A percentile compares a stretch with the other conserved stretches of the same genome.
Evolutionary conservation across 2,113 vertebrate genomes (phyloP).

Genomic region (Sceloporus undulatus): DNA sequence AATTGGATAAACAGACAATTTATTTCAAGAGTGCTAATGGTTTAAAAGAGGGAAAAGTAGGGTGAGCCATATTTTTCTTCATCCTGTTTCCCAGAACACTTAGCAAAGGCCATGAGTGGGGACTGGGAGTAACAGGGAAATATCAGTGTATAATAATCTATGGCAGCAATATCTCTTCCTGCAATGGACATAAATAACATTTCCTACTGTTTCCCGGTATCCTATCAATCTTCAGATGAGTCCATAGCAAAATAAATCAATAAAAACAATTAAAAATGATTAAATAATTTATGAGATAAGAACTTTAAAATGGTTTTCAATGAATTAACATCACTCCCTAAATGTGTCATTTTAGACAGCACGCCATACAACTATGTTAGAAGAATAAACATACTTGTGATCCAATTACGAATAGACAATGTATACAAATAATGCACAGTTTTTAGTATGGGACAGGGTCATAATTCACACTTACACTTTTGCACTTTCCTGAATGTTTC

Average conservation of each 20-base stretch:
- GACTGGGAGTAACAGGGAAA: background rate
- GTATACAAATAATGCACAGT: background rate
- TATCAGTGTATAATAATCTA: background rate
- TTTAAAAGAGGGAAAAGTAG: background rate
- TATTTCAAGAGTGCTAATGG: constrained; percentile 3
- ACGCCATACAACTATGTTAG: background rate
- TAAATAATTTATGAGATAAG: background rate
- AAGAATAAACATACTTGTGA: background rate
- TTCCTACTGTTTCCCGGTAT: background rate
- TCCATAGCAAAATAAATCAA: background rate
- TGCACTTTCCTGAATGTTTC: background rate
- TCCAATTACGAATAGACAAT: background rate
- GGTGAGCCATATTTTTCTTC: background rate
- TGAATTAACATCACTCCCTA: background rate
- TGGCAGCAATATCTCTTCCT: too few species aligned
- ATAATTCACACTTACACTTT: too few species aligned
- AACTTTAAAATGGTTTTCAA: background rate
- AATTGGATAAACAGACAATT: background rate
- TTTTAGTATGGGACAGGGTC: background rate
- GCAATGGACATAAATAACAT: background rate
- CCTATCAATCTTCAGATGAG: background rate
- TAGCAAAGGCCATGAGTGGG: background rate
- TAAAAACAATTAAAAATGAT: background rate
- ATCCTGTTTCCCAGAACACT: background rate
- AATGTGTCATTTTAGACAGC: background rate